Base-by-base conservation (phyloP, 2,888 invertebrate species). In the Polymixis flavicincta region DNA sequence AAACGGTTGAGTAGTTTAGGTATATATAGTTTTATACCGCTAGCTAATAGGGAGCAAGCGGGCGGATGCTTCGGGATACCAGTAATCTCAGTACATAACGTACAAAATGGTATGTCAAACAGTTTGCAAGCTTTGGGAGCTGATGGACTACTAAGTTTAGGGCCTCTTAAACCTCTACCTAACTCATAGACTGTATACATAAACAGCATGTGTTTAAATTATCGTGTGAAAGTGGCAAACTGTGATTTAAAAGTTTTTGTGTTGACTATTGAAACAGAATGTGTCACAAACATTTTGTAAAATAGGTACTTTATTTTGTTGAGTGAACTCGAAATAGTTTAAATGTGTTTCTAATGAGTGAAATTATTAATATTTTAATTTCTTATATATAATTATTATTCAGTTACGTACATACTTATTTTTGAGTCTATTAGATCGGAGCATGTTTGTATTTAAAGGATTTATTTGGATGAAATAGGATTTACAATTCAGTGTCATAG, bases 1-100 rank as follows among this genome's bases (percentile, higher is more conserved):
- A 97, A 97, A 86, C 97, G 97, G 84, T 94, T 98, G 19, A 96
- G 97, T 81, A 97, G 93, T 89, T 94, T 98, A 88, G 98, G 98
- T 60, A 98, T 98, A 81, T 97, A 97, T 89, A 98, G 97, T 94
- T 98, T 97, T 92, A 98, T 98, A 87, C 98, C 98, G 0, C 90
- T 98, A 79, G 97, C 97, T 3, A 97, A 97, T 85, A 94, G 97
- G 37, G 97, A 97, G 76, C 97, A 97, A 80, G 94, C 96, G 0
- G 97, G 97, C 55, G 97, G 97, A 8, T 97, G 97, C 78, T 98
- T 97, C 85, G 98, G 97, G 19, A 95, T 98, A 71, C 98, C 98
- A 2, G 97, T 98, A 76, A 97, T 98, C 70, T 97, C 97, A 2
- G 97, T 97, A 68, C 97, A 97, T 87, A 97, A 97, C 79, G 96